Percentiles rank a stretch among this genome's conserved stretches.
phyloP scores from a whole-genome alignment of 2,113 vertebrate genomes.

The Pyrgilauda ruficollis region DNA sequence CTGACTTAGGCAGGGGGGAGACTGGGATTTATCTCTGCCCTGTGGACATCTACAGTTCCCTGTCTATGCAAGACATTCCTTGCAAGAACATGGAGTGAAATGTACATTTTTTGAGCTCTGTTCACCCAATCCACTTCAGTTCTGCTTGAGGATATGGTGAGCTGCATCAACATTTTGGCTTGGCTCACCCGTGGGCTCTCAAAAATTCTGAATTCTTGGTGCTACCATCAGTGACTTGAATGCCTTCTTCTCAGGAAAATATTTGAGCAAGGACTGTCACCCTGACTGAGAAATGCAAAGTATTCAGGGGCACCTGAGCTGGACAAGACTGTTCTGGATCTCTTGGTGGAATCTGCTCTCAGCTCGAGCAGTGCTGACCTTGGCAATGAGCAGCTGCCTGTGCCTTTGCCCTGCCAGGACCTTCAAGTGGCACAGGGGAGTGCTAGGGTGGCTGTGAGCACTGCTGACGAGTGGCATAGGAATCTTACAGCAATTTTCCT shows the following conservation, averaged over 20 bases:
- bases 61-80: background rate
- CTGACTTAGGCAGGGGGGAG: background rate
- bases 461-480: background rate
- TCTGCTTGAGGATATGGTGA: background rate
- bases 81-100: background rate
- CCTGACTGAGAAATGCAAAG: constrained; percentile 4
- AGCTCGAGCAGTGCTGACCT: background rate
- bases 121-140: background rate
- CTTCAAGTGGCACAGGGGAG: background rate
- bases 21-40: background rate
- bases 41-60: background rate
- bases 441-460: rapidly evolving
- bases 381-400: background rate
- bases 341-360: background rate
- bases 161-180: background rate
- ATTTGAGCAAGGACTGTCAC: background rate
- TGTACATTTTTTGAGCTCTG: background rate
- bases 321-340: background rate
- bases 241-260: background rate
- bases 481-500: background rate
- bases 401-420: background rate
- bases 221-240: background rate
- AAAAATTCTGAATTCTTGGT: background rate
- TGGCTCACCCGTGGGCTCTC: background rate
- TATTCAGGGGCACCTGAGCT: background rate